A percentile compares a stretch with the other conserved stretches of the same genome.
Evolutionary conservation across 2,113 vertebrate species (phyloP).

Genomic region (Catharus bicknelli): DNA sequence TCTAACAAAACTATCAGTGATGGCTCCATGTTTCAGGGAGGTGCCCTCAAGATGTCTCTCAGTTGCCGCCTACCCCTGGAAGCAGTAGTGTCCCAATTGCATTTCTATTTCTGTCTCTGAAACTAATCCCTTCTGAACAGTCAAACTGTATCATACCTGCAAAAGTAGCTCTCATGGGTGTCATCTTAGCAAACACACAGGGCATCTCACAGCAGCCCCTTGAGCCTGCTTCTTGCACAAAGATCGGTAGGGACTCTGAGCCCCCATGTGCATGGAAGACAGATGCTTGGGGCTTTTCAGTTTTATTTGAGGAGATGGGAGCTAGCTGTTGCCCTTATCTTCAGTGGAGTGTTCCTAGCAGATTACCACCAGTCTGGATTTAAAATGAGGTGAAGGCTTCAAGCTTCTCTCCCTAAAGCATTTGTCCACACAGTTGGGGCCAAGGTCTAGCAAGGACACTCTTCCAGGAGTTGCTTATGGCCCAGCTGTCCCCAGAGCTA

Average conservation of each 20-base stretch:
- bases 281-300: background rate
- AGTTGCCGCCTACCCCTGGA: background rate
- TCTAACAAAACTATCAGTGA: background rate
- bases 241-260: background rate
- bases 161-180: background rate
- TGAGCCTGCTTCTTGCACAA: background rate
- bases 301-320: background rate
- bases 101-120: background rate
- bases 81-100: background rate
- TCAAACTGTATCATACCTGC: background rate
- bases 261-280: rapidly evolving
- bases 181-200: rapidly evolving
- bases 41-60: background rate
- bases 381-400: background rate
- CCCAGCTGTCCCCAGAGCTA: background rate
- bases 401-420: background rate
- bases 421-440: background rate
- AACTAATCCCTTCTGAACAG: background rate
- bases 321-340: background rate
- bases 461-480: background rate
- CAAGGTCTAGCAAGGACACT: background rate
- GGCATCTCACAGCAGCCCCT: background rate
- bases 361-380: background rate
- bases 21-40: background rate
- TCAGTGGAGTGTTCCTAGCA: background rate